These are phyloP conservation scores for Lepilemur septentrionalis DNA, from an alignment of 2,797 vertebrate genomes.

Conservation along the genomic window DNA sequence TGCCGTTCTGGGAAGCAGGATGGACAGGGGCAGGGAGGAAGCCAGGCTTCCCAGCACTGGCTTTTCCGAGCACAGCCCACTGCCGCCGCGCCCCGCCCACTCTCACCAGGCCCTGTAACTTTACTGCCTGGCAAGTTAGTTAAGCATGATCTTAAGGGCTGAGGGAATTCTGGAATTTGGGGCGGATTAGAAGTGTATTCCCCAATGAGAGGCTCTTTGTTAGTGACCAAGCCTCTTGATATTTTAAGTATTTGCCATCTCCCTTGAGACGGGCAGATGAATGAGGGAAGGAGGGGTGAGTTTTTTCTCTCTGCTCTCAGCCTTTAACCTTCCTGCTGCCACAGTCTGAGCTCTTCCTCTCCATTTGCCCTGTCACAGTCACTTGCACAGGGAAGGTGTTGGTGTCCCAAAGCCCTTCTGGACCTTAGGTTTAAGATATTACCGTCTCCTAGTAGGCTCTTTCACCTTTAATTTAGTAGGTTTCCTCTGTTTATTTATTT, in stretches of 20 bases:
- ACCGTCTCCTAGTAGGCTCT: not conserved
- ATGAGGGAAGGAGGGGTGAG: not conserved
- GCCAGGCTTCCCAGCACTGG: not conserved
- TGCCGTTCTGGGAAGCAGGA: not conserved
- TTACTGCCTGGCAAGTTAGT: not conserved
- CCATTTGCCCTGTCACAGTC: not conserved
- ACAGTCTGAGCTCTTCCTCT: not conserved
- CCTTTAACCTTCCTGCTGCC: not conserved
- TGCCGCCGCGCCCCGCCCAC: not conserved
- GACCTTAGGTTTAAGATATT: not conserved
- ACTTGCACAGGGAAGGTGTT: not conserved
- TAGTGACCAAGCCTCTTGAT: slow-evolving; percentile 45
- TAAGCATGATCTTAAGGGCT: not conserved
- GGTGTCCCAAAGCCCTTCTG: not conserved
- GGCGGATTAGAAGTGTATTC: slow-evolving; percentile 16
- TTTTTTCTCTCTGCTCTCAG: not conserved
- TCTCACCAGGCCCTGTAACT: not conserved
- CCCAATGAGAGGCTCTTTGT: slow-evolving; percentile 13
- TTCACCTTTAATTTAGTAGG: not conserved
- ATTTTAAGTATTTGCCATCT: slow-evolving; percentile 45
- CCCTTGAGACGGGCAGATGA: slow-evolving; percentile 28
- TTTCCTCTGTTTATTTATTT: not conserved
- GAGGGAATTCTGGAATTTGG: slow-evolving; percentile 45
- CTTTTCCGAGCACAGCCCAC: not conserved
- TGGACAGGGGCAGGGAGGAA: not conserved